These are phyloP conservation scores for Hymenochirus boettgeri DNA, from an alignment of 2,113 vertebrate species.

Conservation along the genomic window DNA sequence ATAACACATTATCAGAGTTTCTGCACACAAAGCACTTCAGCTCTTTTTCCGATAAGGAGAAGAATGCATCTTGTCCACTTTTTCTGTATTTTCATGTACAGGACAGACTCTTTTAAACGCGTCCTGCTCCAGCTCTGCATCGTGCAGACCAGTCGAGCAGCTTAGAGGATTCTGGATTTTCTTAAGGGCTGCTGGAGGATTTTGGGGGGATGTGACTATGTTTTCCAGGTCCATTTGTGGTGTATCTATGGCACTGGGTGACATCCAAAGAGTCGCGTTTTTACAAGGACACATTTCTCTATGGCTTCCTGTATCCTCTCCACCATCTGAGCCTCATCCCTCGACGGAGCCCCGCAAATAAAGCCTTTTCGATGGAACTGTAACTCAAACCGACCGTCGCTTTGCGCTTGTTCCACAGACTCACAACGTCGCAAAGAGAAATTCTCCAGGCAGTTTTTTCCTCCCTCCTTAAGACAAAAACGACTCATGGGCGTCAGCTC, in stretches of 20 bases:
- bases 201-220: fast-evolving
- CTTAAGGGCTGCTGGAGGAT: conserved; percentile 29
- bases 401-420: conserved; percentile 58
- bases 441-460: conserved; percentile 75
- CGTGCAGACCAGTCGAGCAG: conserved; percentile 64
- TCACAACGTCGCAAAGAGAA: conserved; percentile 85
- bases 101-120: conserved; percentile 83
- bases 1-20: conserved; percentile 65
- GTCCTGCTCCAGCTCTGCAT: conserved; percentile 71
- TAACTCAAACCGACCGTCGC: conserved; percentile 83
- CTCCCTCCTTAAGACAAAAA: conserved; percentile 72
- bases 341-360: conserved; percentile 74
- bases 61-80: conserved; percentile 70
- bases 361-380: conserved; percentile 72
- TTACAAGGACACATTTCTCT: conserved; percentile 72
- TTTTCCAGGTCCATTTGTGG: neutral
- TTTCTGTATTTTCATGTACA: conserved; percentile 69
- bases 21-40: conserved; percentile 74
- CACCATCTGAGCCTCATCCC: conserved; percentile 87
- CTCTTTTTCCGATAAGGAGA: conserved; percentile 82
- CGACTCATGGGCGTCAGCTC: conserved; percentile 84
- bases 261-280: conserved; percentile 64
- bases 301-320: conserved; percentile 84
- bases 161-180: conserved; percentile 34
- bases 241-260: conserved; percentile 43